These are phyloP conservation scores for Branchellion lobata DNA, from an alignment of 2,888 invertebrate species.

Conservation along the genomic window DNA sequence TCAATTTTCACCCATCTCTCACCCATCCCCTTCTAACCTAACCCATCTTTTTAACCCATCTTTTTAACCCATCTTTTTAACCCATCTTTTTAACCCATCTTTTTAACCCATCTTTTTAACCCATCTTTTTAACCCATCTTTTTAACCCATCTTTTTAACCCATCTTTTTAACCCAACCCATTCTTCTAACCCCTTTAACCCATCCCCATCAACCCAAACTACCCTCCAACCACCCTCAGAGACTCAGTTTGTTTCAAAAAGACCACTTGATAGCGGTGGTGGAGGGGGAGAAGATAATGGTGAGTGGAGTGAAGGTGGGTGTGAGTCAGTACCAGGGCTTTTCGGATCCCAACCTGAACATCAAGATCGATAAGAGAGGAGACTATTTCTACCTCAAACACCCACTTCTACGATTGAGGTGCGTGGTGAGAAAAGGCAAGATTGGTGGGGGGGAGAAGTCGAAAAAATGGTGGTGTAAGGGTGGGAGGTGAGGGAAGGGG, in stretches of 20 bases:
- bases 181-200: no score
- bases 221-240: not conserved
- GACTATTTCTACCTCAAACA: constrained; percentile 40
- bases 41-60: no score
- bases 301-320: not conserved
- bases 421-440: not conserved
- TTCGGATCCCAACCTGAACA: constrained; percentile 1
- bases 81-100: no score
- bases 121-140: not conserved
- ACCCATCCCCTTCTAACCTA: no score
- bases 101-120: no score
- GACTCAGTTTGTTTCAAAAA: constrained; percentile 23
- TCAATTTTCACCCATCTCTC: no score
- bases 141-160: no score
- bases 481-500: no score
- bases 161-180: no score
- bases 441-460: not conserved
- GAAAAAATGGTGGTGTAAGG: no score
- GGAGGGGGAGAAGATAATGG: constrained; percentile 27
- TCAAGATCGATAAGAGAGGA: constrained; percentile 39
- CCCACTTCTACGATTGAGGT: constrained; percentile 11
- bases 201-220: no score
- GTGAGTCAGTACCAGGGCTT: constrained; percentile 23
- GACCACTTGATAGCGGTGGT: constrained; percentile 14
- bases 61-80: no score